A percentile compares a stretch with the other conserved stretches of the same genome.
Conservation (phyloP, 2,113 vertebrate genomes). For the Rhinogobius similis region DNA sequence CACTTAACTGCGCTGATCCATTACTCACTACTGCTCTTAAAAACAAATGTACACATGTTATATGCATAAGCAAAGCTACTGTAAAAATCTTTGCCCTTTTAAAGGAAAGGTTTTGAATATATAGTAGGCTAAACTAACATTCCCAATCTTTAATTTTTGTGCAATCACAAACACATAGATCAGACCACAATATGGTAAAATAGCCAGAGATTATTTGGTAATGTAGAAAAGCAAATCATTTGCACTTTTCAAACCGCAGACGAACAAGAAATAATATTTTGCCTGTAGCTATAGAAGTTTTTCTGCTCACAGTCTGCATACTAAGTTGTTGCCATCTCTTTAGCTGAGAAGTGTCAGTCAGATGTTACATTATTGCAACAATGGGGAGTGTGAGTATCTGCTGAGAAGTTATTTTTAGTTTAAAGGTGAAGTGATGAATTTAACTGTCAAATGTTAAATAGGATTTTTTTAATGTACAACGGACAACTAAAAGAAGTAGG, state of each 20-base stretch:
- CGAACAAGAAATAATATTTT: slow-evolving; percentile 29
- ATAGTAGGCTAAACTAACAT: neutral
- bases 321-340: neutral
- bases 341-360: neutral
- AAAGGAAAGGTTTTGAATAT: neutral
- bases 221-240: slow-evolving; percentile 3
- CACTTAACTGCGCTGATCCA: slow-evolving; percentile 72
- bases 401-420: neutral
- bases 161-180: neutral
- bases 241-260: slow-evolving; percentile 39
- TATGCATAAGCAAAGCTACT: slow-evolving; percentile 13
- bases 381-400: neutral
- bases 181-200: neutral
- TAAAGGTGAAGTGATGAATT: neutral
- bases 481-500: neutral
- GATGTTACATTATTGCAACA: slow-evolving; percentile 5
- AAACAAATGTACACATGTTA: slow-evolving; percentile 3
- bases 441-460: neutral
- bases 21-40: slow-evolving; percentile 41
- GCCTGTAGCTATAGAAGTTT: slow-evolving; percentile 14
- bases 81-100: neutral
- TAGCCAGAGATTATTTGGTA: slow-evolving; percentile 37
- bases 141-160: neutral
- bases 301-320: slow-evolving; percentile 18
- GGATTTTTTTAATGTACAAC: neutral